Evolutionary conservation across 2,113 vertebrate genomes (phyloP), one percentile per base, ranked within the genome.

Genomic region (Brachyistius frenatus): DNA sequence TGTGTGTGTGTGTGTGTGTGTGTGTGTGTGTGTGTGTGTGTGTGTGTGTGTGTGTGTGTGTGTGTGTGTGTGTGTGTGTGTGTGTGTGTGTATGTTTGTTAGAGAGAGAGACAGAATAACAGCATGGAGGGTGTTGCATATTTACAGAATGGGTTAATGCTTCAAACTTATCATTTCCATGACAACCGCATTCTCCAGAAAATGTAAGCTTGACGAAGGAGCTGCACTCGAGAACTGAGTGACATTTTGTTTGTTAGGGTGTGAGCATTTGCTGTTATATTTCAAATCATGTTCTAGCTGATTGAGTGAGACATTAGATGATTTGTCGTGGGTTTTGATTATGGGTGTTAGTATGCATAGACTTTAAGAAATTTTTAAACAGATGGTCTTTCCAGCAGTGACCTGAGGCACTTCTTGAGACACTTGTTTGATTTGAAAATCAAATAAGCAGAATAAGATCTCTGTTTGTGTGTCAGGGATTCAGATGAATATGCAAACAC

Each of bases 141-240:
- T 66, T 35, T n/a, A 54, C 73, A 33, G 62, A 84, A 82, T 44
- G 62, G 66, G 76, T 83, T 87, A 78, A 86, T 84, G 65, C 77
- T 78, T 86, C 65, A 80, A 84, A 74, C 66, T 37, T 72, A 79
- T 78, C 44, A 80, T 91, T 89, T 78, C 88, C 64, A 81, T 91
- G 87, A 88, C 81, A 78, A 87, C 87, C 47, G 23, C 39, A 54
- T 47, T 60, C 50, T 78, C 66, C 1, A 36, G 54, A 49, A 44
- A 79, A 61, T 35, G 37, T 30, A 33, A 16, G 16, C 57, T 31
- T 84, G 56, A 79, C 77, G 61, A 81, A 88, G 47, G 72, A 78
- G 47, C 44, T 10, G 33, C n/a, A 10, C 64, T 74, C 2, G 4
- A 71, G 33, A 75, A 57, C 52, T 73, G 58, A 83, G 41, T 57